Evolutionary conservation across 2,113 vertebrate genomes (phyloP).

Genomic region (Antechinus flavipes): DNA sequence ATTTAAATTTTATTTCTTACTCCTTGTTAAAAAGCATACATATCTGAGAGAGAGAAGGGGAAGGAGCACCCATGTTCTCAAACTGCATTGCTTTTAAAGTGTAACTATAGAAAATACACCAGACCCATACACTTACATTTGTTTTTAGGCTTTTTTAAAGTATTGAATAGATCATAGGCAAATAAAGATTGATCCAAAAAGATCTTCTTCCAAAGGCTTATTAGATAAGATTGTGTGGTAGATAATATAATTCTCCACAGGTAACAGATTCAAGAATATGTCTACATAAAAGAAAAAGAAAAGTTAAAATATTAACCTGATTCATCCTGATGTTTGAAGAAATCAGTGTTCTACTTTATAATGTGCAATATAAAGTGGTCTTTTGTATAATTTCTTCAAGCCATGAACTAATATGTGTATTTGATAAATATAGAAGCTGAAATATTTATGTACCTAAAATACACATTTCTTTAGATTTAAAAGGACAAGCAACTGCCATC

Average conservation of each 20-base stretch:
- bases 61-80: neutral
- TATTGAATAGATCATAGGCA: conserved; percentile 17
- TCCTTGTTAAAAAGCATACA: neutral
- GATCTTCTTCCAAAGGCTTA: conserved; percentile 36
- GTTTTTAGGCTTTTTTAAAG: conserved; percentile 30
- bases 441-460: conserved; percentile 49
- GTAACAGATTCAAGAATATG: fast-evolving
- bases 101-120: neutral
- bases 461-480: conserved; percentile 27
- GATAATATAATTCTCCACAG: conserved; percentile 14
- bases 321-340: conserved; percentile 14
- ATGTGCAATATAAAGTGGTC: neutral
- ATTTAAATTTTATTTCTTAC: conserved; percentile 52
- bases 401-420: conserved; percentile 13
- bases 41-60: neutral
- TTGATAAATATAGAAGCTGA: neutral
- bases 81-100: conserved; percentile 25
- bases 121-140: conserved; percentile 33
- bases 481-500: conserved; percentile 12
- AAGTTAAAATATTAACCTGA: conserved; percentile 9
- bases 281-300: conserved; percentile 4
- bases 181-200: conserved; percentile 28
- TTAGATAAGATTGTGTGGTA: conserved; percentile 1
- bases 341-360: conserved; percentile 13
- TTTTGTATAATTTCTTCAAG: conserved; percentile 33